Base-by-base conservation (phyloP, 2,113 vertebrate species). In the human region DNA sequence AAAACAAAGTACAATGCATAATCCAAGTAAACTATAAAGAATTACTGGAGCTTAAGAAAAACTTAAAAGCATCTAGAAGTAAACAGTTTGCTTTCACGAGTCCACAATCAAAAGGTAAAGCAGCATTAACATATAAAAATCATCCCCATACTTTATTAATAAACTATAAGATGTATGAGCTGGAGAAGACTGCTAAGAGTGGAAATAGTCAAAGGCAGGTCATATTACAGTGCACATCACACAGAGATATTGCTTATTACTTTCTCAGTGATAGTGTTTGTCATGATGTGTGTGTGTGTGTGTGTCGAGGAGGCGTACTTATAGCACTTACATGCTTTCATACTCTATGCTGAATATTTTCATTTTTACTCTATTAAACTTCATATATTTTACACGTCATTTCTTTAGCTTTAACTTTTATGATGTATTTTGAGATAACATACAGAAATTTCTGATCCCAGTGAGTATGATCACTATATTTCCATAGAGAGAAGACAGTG, bases 361-460 rank as follows among this genome's bases (percentile, higher is more conserved):
- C 48, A 79, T 23, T 96, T 83, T 87, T 61, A 68, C 4, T 55
- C 5, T 76, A 20, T 57, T 87, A 40, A 76, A 75, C 38, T 48
- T 90, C 43, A 90, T 70, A 30, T 86, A 72, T 18, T 78, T 86
- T 66, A 57, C 20, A 84, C 18, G 22, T 83, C n/a, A 76, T 80
- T 81, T 94, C 50, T 89, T 96, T 57, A 45, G 16, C 90, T 94
- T 90, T 84, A 61, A 40, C 16, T 81, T 90, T 61, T 93, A 50
- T 55, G 14, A 20, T 40, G 17, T 52, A 30, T 92, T 96, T 80
- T 48, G 45, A 86, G 79, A 50, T 82, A 50, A 70, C 10, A 76
- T 90, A 35, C 14, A 78, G 11, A 90, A 45, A 85, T 95, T 73
- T 25, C 70, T 79, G 57, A 92, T 20, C 25, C 64, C 22, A 45